Base-by-base conservation (phyloP, 2,113 vertebrate species). In the Tetrax tetrax region DNA sequence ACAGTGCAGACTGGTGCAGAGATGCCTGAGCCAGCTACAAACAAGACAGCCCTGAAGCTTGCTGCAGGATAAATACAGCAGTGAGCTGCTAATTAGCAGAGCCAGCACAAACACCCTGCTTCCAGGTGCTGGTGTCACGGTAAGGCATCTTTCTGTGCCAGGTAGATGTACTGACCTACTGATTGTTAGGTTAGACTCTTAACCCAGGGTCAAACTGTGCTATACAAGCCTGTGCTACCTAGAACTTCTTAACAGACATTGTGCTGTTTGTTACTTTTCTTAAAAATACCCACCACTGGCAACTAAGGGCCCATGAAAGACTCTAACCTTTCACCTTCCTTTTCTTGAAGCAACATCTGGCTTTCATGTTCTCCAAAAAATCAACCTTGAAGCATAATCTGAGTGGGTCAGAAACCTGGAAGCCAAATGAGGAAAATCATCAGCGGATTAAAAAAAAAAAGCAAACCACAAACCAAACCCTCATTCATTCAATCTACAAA, bases 381-480 rank as follows among this genome's bases (percentile, higher is more conserved):
- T 22, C 57, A 91, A 21, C 31, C 47, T 41, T 50, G 56, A 75
- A 90, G 66, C 10, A 23, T 35, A 57, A 45, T 48, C 56, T 18
- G 23, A 78, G n/a, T 9, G 13, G 14, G 13, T 70, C 4, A 35
- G 45, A 79, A 64, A 60, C 50, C 24, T 54, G 37, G 37, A 90
- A 92, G 28, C 12, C 47, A 78, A 59, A 68, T 23, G 11, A 38
- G 63, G 25, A 69, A 74, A 78, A 47, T 13, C 10, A 43, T 45
- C 15, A n/a, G 9, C 15, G 7, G 1, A 43, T 43, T 13, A 14
- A 61, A 64, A 83, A 25, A 2, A 2, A 83, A 25, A 2, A 2
- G 6, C 27, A 37, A 65, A 7, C 5, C 41, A 43, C 41, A 43
- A 43, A 43, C 41, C 41, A 43, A 43, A 43, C 21, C 13, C 28